Conservation (phyloP, 2,797 vertebrate species). For the Channa striata region DNA sequence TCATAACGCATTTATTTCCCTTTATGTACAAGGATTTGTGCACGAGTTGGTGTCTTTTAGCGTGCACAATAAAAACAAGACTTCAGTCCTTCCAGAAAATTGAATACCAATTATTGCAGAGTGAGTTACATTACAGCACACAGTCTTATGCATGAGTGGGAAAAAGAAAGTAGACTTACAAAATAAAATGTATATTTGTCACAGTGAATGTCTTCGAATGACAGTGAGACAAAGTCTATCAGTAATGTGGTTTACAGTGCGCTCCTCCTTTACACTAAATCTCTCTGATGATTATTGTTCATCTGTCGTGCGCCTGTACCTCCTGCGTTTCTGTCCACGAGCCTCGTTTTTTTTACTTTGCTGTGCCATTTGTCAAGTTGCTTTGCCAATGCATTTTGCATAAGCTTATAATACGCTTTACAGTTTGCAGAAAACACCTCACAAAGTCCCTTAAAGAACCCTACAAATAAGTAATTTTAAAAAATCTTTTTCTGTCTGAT, state of each 20-base stretch:
- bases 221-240: slow-evolving; percentile 28
- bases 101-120: slow-evolving; percentile 36
- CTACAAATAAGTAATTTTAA: background rate
- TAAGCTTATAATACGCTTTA: background rate
- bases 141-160: background rate
- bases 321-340: slow-evolving; percentile 17
- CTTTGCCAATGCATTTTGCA: background rate
- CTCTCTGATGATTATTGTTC: slow-evolving; percentile 25
- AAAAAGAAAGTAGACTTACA: background rate
- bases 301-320: background rate
- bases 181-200: slow-evolving; percentile 12
- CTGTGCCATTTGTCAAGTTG: background rate
- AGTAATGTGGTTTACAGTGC: slow-evolving; percentile 8
- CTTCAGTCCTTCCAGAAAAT: slow-evolving; percentile 26
- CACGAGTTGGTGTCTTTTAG: background rate
- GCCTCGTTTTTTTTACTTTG: slow-evolving; percentile 1
- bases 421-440: background rate
- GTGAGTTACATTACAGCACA: slow-evolving; percentile 13
- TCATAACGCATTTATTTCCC: slow-evolving; percentile 27
- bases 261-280: background rate
- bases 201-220: slow-evolving; percentile 30
- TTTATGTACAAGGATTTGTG: background rate
- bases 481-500: background rate
- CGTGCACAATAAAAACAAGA: slow-evolving; percentile 14
- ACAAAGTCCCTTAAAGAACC: background rate